Conservation (phyloP, 2,113 vertebrate genomes). For the Oreochromis niloticus region DNA sequence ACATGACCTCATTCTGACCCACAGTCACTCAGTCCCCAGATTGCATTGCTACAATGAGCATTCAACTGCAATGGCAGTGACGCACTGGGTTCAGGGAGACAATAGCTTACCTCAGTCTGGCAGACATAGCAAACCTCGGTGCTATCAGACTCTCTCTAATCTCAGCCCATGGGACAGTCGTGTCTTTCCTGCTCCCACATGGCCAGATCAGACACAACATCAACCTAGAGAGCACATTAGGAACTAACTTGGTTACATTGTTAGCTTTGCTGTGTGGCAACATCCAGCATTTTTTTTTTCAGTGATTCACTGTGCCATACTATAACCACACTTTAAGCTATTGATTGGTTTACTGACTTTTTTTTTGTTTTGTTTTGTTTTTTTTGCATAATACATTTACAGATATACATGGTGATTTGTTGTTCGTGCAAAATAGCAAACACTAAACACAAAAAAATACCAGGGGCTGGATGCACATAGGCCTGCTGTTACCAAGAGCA, state of each 20-base stretch:
- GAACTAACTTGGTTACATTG: conserved; percentile 7
- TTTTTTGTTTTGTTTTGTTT: background rate
- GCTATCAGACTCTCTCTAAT: conserved; percentile 67
- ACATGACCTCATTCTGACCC: conserved; percentile 54
- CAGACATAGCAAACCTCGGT: conserved; percentile 72
- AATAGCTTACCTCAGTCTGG: conserved; percentile 64
- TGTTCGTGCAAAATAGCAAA: background rate
- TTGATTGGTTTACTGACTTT: background rate
- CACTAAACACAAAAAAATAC: background rate
- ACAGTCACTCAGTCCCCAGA: conserved; percentile 52
- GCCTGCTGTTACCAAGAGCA: background rate
- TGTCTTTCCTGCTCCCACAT: conserved; percentile 63
- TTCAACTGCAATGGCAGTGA: conserved; percentile 51
- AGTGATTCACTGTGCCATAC: background rate
- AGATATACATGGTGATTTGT: background rate
- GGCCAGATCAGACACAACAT: conserved; percentile 58
- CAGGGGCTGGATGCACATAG: background rate
- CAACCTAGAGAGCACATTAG: background rate
- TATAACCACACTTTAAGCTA: background rate
- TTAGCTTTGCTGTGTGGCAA: background rate
- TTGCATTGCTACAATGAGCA: conserved; percentile 57
- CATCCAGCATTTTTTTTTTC: background rate
- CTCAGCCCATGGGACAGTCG: conserved; percentile 57
- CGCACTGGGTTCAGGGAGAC: conserved; percentile 52
- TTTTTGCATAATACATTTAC: background rate